Conservation (phyloP, 2,888 invertebrate species). For the Macrophya alboannulata region DNA sequence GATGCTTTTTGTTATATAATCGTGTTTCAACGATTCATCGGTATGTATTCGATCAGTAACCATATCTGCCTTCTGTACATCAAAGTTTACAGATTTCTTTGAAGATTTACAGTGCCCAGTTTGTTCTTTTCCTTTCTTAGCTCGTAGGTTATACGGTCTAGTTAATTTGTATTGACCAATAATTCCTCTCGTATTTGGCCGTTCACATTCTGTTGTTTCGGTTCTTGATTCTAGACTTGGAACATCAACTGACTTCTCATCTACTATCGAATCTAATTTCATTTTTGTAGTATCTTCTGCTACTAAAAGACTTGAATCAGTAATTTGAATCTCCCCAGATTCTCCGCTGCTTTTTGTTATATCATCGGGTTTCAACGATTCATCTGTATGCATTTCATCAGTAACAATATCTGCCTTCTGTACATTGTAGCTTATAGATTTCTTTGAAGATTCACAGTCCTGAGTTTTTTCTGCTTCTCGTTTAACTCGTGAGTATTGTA, state of each 20-base stretch:
- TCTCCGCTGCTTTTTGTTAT: not conserved
- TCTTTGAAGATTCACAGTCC: no score
- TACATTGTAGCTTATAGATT: not conserved
- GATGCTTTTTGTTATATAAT: not conserved
- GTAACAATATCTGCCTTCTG: not conserved
- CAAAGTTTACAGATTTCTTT: not conserved
- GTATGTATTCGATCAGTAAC: not conserved
- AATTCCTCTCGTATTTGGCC: not conserved
- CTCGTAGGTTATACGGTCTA: not conserved
- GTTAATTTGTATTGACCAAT: not conserved
- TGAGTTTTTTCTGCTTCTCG: not conserved
- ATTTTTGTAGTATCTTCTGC: not conserved
- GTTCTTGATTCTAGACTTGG: not conserved
- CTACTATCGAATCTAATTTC: not conserved
- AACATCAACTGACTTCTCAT: not conserved
- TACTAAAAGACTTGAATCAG: not conserved
- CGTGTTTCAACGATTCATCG: not conserved
- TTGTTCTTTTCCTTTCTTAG: not conserved
- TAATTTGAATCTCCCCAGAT: not conserved
- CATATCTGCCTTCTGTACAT: not conserved
- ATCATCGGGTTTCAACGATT: not conserved
- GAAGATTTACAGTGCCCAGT: not conserved
- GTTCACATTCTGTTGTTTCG: not conserved
- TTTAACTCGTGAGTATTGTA: not conserved
- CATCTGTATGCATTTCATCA: not conserved